Evolutionary conservation across 2,888 invertebrate genomes (phyloP), one percentile per base, ranked within the genome.

Genomic region (Pollenia griseotomentosa): DNA sequence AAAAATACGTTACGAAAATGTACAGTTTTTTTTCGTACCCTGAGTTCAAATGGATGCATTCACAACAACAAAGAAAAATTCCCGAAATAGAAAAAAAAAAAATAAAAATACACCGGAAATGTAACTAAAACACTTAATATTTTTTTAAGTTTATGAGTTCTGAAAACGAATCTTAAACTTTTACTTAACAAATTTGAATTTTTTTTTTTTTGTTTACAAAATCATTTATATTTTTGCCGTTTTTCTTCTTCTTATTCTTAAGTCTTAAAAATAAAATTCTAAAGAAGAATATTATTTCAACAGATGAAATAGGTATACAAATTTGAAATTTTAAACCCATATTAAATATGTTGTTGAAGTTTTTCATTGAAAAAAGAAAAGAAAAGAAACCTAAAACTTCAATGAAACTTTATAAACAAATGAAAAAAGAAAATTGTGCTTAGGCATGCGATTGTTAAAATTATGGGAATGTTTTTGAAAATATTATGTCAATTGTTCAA

Each of bases 1-100:
- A n/a, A n/a, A n/a, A n/a, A n/a, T n/a, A n/a, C n/a, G n/a, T n/a
- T n/a, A n/a, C n/a, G n/a, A n/a, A n/a, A n/a, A n/a, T n/a, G n/a
- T n/a, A n/a, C n/a, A n/a, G n/a, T n/a, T n/a, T n/a, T n/a, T n/a
- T n/a, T n/a, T n/a, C n/a, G n/a, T n/a, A n/a, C n/a, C n/a, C n/a
- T n/a, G n/a, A n/a, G 23, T 75, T 68, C 33, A 59, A 59, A 51
- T 59, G 42, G 42, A 42, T 48, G 74, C 61, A 63, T 68, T 23
- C 48, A 61, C 7, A 82, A 19, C 55, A 66, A 74, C 75, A 75
- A 83, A 75, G 14, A 51, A 65, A 55, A 46, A 57, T 79, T 59
- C n/a, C 48, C 59, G 12, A 53, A 75, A 61, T 16, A 53, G 11
- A n/a, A 57, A n/a, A 9, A 57, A 53, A 51, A 16, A 61, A 42